These are phyloP conservation scores for Limnephilus rhombicus DNA, from an alignment of 2,888 invertebrate species.

Conservation along the genomic window DNA sequence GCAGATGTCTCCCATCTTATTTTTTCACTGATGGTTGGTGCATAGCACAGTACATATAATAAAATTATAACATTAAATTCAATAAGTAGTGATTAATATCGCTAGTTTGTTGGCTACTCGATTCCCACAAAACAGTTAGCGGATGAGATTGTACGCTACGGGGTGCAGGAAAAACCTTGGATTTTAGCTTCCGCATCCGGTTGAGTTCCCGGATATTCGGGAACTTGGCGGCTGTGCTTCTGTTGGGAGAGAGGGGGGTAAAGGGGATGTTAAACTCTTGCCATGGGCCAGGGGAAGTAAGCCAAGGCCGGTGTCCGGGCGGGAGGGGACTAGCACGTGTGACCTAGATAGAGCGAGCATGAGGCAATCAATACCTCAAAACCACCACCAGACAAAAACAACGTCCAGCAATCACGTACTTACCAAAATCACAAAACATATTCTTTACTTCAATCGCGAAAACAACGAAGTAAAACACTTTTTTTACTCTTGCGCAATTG, in stretches of 20 bases:
- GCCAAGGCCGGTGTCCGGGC: conserved; percentile 77
- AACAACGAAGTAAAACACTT: background rate
- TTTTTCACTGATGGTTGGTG: too few relatives aligned
- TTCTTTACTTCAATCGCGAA: too few relatives aligned
- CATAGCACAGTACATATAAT: background rate
- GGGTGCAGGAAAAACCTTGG: background rate
- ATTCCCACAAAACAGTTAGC: background rate
- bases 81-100: background rate
- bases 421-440: background rate
- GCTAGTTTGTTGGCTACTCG: background rate
- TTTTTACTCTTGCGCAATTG: background rate
- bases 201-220: background rate
- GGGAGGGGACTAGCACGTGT: conserved; percentile 76
- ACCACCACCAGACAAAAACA: background rate
- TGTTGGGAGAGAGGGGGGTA: conserved; percentile 66
- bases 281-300: conserved; percentile 74
- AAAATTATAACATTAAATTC: background rate
- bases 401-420: background rate
- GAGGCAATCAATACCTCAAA: conserved; percentile 69
- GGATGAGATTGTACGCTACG: background rate
- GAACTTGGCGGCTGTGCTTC: conserved; percentile 40
- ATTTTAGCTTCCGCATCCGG: background rate
- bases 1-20: too few relatives aligned
- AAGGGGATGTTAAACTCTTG: conserved; percentile 70
- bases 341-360: conserved; percentile 76